Percentiles rank a stretch among this genome's conserved stretches.
Conservation (phyloP, 2,888 invertebrate species). For the Drosophila helvetica region DNA sequence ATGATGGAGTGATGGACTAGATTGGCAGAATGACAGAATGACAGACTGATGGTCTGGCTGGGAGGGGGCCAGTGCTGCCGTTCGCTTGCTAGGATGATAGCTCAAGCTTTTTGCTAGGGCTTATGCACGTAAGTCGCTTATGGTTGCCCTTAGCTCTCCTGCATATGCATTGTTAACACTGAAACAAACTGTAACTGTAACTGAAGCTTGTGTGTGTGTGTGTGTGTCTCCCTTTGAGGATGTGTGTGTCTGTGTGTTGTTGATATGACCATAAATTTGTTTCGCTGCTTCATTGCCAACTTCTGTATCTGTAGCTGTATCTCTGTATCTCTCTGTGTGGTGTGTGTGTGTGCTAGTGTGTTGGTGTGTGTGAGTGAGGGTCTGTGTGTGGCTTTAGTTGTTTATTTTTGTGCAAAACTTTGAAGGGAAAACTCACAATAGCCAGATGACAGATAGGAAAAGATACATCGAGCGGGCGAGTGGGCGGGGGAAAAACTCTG, state of each 20-base stretch:
- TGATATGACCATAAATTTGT: constrained; percentile 73
- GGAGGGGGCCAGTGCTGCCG: constrained; percentile 9
- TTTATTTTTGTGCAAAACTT: constrained; percentile 60
- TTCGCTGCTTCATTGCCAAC: constrained; percentile 54
- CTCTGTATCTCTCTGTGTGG: background rate
- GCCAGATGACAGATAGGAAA: constrained; percentile 62
- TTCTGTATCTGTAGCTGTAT: constrained; percentile 14
- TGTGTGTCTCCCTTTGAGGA: constrained; percentile 2
- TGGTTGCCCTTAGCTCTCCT: constrained; percentile 63
- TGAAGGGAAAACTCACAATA: constrained; percentile 71
- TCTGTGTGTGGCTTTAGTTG: constrained; percentile 32
- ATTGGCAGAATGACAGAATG: constrained; percentile 36
- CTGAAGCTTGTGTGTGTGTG: constrained; percentile 8
- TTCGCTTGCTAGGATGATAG: constrained; percentile 69
- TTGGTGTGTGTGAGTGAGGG: constrained; percentile 11
- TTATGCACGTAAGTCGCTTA: constrained; percentile 77
- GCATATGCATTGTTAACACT: constrained; percentile 46
- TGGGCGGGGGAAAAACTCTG: constrained; percentile 32
- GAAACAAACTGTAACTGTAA: constrained; percentile 31
- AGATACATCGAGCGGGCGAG: constrained; percentile 5
- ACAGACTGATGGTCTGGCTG: constrained; percentile 16
- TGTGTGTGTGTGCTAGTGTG: too few relatives aligned
- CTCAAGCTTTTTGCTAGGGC: constrained; percentile 59
- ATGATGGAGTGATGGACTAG: constrained; percentile 30
- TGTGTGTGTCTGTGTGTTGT: constrained; percentile 34